phyloP scores from a whole-genome alignment of 2,113 vertebrate species.

The Beaufortia kweichowensis region DNA sequence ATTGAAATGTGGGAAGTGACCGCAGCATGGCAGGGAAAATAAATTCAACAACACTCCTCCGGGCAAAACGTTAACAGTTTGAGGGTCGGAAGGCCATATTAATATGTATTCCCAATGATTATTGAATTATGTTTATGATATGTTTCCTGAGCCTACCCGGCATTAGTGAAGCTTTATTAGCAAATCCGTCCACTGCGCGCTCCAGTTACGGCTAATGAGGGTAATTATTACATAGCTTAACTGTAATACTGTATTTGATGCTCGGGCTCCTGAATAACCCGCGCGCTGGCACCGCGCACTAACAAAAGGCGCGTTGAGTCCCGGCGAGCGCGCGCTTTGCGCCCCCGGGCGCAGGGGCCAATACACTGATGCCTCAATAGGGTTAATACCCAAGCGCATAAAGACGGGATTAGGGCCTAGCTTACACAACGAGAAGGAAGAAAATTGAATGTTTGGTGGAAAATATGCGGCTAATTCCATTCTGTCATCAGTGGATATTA shows the following conservation, averaged over 20 bases:
- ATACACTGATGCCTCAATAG: conserved; percentile 64
- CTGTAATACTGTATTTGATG: conserved; percentile 85
- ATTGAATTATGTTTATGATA: conserved; percentile 88
- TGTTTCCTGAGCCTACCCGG: conserved; percentile 74
- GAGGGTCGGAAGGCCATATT: conserved; percentile 69
- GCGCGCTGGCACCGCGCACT: conserved; percentile 73
- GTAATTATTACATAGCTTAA: conserved; percentile 91
- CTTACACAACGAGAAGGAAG: conserved; percentile 74
- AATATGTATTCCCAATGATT: conserved; percentile 88
- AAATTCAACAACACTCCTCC: conserved; percentile 11
- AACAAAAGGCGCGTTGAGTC: conserved; percentile 76
- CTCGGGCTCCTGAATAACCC: conserved; percentile 75
- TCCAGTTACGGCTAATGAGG: conserved; percentile 90
- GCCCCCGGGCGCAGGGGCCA: conserved; percentile 59
- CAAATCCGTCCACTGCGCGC: conserved; percentile 74
- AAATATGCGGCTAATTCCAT: conserved; percentile 93
- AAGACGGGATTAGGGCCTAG: conserved; percentile 82
- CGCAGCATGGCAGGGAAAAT: conserved; percentile 50
- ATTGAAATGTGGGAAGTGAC: conserved; percentile 20
- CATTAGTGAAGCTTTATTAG: conserved; percentile 79
- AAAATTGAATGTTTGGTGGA: conserved; percentile 76
- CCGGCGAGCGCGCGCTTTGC: conserved; percentile 59
- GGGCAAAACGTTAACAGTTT: conserved; percentile 57
- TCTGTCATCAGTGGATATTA: conserved; percentile 99
- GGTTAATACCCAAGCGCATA: conserved; percentile 74